These are phyloP conservation scores for Zapus hudsonius DNA, from an alignment of 2,113 vertebrate genomes.

Conservation along the genomic window DNA sequence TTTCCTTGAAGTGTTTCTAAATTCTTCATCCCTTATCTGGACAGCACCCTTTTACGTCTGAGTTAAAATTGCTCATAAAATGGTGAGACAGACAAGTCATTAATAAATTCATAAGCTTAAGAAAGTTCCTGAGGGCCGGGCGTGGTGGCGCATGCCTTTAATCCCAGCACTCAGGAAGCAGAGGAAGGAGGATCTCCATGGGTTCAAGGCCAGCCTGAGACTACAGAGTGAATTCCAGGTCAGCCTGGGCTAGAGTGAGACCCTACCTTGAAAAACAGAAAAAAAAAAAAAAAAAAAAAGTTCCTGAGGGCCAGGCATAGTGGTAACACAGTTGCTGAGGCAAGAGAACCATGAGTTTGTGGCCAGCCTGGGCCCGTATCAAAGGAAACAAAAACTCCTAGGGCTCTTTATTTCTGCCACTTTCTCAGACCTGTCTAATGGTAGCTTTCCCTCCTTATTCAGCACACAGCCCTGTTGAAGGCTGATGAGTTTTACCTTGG, in stretches of 20 bases:
- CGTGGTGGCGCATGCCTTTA: too few species aligned
- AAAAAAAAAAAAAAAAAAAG: too few species aligned
- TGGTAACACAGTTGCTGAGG: too few species aligned
- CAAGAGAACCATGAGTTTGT: not conserved
- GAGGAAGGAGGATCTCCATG: not conserved
- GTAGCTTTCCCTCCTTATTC: not conserved
- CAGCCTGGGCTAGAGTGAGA: too few species aligned
- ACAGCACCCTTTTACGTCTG: not conserved
- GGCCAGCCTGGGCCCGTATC: not conserved
- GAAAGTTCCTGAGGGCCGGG: not conserved
- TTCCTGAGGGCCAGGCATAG: too few species aligned
- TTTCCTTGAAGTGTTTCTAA: constrained; percentile 50
- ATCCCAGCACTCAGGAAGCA: not conserved
- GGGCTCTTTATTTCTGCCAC: not conserved
- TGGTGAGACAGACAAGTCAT: not conserved
- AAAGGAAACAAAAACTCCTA: not conserved
- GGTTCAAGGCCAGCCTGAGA: not conserved
- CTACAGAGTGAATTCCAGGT: too few species aligned
- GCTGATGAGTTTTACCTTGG: constrained; percentile 89
- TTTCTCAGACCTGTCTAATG: not conserved
- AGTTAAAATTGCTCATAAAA: not conserved
- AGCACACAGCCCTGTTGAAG: not conserved
- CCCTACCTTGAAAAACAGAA: too few species aligned
- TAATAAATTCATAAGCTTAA: not conserved
- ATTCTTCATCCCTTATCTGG: not conserved